Conservation (phyloP, 2,797 vertebrate genomes). For the Prunella strophiata region DNA sequence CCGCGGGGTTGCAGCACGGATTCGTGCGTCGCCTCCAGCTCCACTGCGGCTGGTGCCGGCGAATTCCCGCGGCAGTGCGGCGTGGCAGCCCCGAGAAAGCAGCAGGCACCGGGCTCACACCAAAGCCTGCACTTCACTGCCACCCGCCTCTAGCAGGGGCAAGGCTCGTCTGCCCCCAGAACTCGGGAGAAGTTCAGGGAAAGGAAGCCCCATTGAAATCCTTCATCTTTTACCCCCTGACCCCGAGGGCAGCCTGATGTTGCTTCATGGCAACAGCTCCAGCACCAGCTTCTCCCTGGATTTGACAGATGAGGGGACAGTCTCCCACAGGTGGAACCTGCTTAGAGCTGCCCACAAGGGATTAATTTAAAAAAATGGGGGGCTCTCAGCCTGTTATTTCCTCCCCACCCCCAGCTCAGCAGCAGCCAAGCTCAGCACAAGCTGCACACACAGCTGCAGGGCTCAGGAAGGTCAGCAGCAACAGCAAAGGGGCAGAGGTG, state of each 20-base stretch:
- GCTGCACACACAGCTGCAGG: not conserved
- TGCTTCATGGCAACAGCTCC: not conserved
- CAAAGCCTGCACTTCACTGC: not conserved
- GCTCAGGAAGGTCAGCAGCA: not conserved
- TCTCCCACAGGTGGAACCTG: rapidly evolving
- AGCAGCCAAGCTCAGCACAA: not conserved
- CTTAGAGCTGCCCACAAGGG: not conserved
- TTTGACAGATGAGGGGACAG: not conserved
- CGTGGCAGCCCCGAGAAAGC: rapidly evolving
- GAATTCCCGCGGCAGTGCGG: rapidly evolving
- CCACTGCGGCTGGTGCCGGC: not conserved
- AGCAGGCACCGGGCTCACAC: not conserved
- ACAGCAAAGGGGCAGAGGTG: not conserved
- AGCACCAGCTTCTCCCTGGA: not conserved
- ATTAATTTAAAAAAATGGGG: not conserved
- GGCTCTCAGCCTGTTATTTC: not conserved
- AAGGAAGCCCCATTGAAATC: not conserved
- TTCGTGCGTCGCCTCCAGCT: rapidly evolving
- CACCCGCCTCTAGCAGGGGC: not conserved
- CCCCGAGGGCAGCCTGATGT: not conserved
- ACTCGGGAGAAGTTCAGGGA: not conserved
- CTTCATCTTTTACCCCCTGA: not conserved
- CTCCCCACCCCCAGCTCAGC: not conserved
- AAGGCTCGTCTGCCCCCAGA: not conserved
- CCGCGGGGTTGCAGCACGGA: not conserved